Base-by-base conservation (phyloP, 2,797 vertebrate genomes). In the Benthosema pterotum region DNA sequence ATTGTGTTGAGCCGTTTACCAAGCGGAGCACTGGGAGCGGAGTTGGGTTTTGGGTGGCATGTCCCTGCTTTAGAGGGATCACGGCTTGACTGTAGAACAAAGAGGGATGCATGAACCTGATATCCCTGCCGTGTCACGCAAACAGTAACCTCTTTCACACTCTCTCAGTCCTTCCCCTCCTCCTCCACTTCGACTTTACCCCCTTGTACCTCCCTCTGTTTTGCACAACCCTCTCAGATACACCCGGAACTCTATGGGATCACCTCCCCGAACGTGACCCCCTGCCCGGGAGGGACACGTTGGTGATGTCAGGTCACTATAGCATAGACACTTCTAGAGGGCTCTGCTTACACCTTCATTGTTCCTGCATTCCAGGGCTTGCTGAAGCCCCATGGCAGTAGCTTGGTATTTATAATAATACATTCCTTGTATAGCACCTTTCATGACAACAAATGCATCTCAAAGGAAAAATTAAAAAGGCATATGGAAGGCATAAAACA, bases 71-170 rank as follows among this genome's bases (percentile, higher is more conserved):
- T 79, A 69, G 57, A 77, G 74, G 58, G 75, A 77, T 88, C 78
- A 78, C 57, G 56, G 75, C 60, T 69, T 50, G 72, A 79, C 73
- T 78, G 47, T 46, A 74, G 74, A 81, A 91, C 89, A 93, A 91
- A 90, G 82, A 67, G 65, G 72, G 69, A 59, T 69, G 74, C 71
- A 80, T 75, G 77, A 93, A 92, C 78, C 82, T 58, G 89, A 93
- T 91, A 90, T 77, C 71, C 74, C 72, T 54, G 17, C 65, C 19
- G 75, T 84, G 83, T 90, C 88, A 72, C 75, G 72, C 80, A 80
- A 87, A 78, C 82, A 80, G 66, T 74, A 68, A 57, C 14, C n/a
- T 78, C 82, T 78, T 81, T 88, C 78, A 86, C 74, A 68, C 76
- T 69, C 60, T 76, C 18, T 60, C 59, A 6, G 19, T 43, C 54